Base-by-base conservation (phyloP, 2,797 vertebrate genomes). In the Monodelphis domestica region DNA sequence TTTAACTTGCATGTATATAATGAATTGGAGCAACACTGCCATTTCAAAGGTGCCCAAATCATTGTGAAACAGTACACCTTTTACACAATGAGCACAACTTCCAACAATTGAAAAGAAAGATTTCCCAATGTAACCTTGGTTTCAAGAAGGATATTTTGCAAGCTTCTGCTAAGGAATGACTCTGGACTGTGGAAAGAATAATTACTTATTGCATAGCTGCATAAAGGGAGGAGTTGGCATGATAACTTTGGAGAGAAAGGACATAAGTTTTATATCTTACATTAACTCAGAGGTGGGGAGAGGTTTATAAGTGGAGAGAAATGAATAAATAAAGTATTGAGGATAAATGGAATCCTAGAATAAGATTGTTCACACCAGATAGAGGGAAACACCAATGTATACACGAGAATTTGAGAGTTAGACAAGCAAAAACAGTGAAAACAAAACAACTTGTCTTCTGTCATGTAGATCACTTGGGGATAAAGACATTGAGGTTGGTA, bases 291-390 rank as follows among this genome's bases (percentile, higher is more conserved):
- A 70, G 33, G 15, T 70, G 63, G n/a, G 6, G n/a, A 70, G n/a
- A n/a, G n/a, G n/a, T 38, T 70, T 70, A 38, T 38, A 38, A 70
- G 17, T 70, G 15, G n/a, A 70, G n/a, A 70, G 5, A 38, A 38
- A 70, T 70, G 63, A 70, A 38, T 70, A 63, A n/a, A 28, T 28
- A 57, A 57, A 57, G 29, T 30, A 57, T 57, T 57, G 7, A 29
- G 29, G 29, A 45, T 45, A 38, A 70, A 38, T 70, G 33, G 5
- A 38, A 70, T 1, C 17, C 15, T 38, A 70, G 59, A 6, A 45
- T 78, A 78, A 45, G 6, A 52, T 94, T 93, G 14, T 91, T 70
- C n/a, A 89, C 45, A 87, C 53, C 55, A 95, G 52, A 88, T 45
- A 63, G 10, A 94, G 53, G 78, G 50, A 89, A 84, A 91, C 93